Base-by-base conservation (phyloP, 2,888 invertebrate species). In the Acronicta leporina region DNA sequence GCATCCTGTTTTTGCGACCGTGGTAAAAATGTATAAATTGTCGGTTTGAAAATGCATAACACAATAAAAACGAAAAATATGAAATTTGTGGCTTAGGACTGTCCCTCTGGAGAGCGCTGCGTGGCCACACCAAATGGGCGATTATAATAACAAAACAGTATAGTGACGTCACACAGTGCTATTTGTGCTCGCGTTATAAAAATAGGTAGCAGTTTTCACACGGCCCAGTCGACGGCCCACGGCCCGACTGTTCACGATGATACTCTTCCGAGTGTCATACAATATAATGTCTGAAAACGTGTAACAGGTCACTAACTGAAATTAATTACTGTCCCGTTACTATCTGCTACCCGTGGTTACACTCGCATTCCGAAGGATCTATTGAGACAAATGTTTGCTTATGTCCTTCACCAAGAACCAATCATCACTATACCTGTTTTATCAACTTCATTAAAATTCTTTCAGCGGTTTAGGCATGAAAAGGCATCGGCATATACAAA, bases 181-280 rank as follows among this genome's bases (percentile, higher is more conserved):
- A 90, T 89, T 88, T 86, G 79, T 74, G 85, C 68, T 62, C 72
- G 75, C 64, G 64, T 52, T 81, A 84, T 83, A 81, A 82, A 89
- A 88, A 89, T 89, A 88, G 84, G 81, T 69, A 75, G 52, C 50
- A 66, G 76, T 84, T 89, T 77, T 76, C 77, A 77, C 77, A 79
- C 77, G 79, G 77, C 77, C 68, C 77, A 63, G 87, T 64, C 58
- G 68, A 72, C 74, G 62, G 75, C 66, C 68, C 75, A 72, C 79
- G 55, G 60, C 30, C 20, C 38, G 16, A 61, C 63, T 67, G 38
- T 51, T 63, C 51, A 27, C 16, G 46, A 54, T 35, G 7, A n/a
- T 38, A 38, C 11, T 54, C 56, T 41, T 51, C 42, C 15, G 11
- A 57, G 72, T 71, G 77, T 67, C 57, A 55, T 70, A 66, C 30